Evolutionary conservation across 2,113 vertebrate species (phyloP).

Genomic region (Microtus oregoni): DNA sequence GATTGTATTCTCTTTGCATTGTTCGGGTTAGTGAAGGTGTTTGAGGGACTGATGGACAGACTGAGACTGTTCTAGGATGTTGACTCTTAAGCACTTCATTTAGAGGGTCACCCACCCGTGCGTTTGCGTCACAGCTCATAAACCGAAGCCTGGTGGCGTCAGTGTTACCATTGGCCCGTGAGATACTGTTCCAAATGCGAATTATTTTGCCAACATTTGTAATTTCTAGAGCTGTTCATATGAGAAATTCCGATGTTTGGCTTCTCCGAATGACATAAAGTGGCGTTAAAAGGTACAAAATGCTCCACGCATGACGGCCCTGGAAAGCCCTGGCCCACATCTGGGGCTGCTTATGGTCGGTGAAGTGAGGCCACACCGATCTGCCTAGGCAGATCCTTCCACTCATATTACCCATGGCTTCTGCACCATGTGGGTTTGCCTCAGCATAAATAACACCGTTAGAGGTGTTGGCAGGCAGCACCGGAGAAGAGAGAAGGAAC

Average conservation of each 20-base stretch:
- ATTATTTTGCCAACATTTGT: constrained; percentile 54
- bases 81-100: neutral
- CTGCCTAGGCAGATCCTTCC: neutral
- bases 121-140: neutral
- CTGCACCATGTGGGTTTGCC: neutral
- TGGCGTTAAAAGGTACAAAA: constrained; percentile 4
- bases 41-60: neutral
- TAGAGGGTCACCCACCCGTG: neutral
- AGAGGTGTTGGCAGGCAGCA: neutral
- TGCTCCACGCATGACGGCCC: neutral
- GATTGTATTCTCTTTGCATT: neutral
- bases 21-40: neutral
- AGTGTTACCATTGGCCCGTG: neutral
- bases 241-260: neutral
- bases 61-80: neutral
- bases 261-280: constrained; percentile 39
- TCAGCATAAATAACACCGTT: neutral
- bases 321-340: neutral
- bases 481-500: neutral
- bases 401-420: neutral
- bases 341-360: neutral
- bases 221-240: constrained; percentile 48
- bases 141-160: neutral
- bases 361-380: too few relatives aligned
- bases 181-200: neutral